Evolutionary conservation across 2,797 vertebrate genomes (phyloP).

Genomic region (Pipistrellus nathusii): DNA sequence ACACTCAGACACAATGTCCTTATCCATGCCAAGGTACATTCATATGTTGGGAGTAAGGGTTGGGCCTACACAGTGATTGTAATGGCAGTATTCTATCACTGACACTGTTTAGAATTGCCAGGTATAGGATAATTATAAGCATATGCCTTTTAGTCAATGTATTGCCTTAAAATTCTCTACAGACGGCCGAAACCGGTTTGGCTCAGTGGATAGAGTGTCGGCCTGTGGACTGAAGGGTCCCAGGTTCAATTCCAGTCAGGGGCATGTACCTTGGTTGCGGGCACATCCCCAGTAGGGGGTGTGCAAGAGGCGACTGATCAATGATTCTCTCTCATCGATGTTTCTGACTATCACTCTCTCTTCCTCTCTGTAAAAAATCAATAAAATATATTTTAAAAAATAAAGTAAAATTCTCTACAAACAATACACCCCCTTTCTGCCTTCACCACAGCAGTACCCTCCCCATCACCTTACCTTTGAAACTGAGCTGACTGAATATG

Average conservation of each 20-base stretch:
- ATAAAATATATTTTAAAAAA: too few species aligned
- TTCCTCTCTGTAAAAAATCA: too few species aligned
- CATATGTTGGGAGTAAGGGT: background rate
- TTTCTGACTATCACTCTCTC: too few species aligned
- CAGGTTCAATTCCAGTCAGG: too few species aligned
- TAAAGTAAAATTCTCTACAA: background rate
- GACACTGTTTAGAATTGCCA: background rate
- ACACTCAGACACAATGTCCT: background rate
- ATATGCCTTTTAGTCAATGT: background rate
- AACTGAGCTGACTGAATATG: background rate
- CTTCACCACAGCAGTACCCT: background rate
- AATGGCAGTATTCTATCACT: background rate
- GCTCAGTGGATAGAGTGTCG: too few species aligned
- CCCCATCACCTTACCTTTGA: background rate
- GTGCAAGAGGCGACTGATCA: too few species aligned
- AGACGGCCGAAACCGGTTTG: background rate
- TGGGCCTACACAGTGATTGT: background rate
- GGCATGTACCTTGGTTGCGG: too few species aligned
- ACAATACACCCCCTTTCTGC: background rate
- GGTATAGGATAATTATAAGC: background rate
- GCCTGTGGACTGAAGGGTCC: too few species aligned
- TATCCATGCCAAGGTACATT: conserved; percentile 23
- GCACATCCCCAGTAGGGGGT: too few species aligned
- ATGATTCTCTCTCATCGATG: too few species aligned
- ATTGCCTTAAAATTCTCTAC: background rate